Evolutionary conservation across 2,888 invertebrate genomes (phyloP), one percentile per base, ranked within the genome.

Genomic region (Tineola bisselliella): DNA sequence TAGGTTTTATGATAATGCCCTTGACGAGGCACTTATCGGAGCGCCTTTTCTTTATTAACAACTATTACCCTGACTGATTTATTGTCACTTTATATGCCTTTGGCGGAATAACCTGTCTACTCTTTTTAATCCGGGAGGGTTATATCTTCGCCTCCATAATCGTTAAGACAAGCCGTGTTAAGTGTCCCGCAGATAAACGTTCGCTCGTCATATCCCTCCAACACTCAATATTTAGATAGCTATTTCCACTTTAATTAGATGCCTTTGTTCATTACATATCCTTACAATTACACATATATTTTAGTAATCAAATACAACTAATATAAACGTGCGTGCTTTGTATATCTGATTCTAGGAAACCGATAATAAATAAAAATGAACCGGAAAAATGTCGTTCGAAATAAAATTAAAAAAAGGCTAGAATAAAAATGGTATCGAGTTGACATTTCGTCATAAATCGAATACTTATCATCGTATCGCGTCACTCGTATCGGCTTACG

Each of bases 1-100:
- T 68, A 69, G 76, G 71, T 81, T 84, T 83, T 83, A 84, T 81
- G 81, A 72, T 74, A 77, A 77, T 77, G 79, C 74, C 81, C 79
- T 80, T 78, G 77, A 74, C 63, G 59, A 61, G 58, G 68, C 70
- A 72, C 77, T 80, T 77, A 80, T 79, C 80, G 77, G 70, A 62
- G 71, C 74, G 76, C 75, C 75, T 79, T 79, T 79, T 79, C 75
- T 83, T 83, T 81, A 79, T 80, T 76, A 76, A 75, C 74, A 76
- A 63, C 69, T 70, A 74, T 75, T 73, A 75, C 69, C 62, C 63
- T 70, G 76, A 72, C 77, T 79, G 79, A 80, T 80, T 80, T 80
- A 80, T 63, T 44, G 63, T 30, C 58, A 62, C 64, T 64, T 63
- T 61, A 63, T 71, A 75, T 69, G 72, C 72, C 77, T 76, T 72